These are phyloP conservation scores for Syritta pipiens DNA, from an alignment of 2,888 invertebrate genomes.

Conservation along the genomic window DNA sequence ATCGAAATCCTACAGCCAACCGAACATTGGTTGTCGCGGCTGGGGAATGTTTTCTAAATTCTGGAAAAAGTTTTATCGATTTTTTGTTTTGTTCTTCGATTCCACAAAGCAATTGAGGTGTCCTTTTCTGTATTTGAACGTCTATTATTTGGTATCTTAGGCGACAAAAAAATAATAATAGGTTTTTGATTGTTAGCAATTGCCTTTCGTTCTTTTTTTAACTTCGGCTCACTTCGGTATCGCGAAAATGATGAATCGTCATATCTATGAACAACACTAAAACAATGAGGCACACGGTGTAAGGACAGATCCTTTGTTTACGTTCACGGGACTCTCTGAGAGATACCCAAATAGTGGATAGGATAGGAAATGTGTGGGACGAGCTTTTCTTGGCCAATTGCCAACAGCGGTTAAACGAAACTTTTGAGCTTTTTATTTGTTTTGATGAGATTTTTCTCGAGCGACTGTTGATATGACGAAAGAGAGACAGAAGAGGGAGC, in stretches of 20 bases:
- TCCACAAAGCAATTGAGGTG: neutral
- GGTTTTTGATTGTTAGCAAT: conserved; percentile 15
- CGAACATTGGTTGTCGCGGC: neutral
- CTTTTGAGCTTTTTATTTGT: conserved; percentile 33
- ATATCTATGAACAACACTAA: conserved; percentile 13
- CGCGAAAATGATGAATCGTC: neutral
- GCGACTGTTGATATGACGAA: neutral
- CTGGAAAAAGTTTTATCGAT: conserved; percentile 35
- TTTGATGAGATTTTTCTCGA: conserved; percentile 14
- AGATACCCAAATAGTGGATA: conserved; percentile 27
- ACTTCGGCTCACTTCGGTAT: neutral
- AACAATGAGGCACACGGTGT: conserved; percentile 25
- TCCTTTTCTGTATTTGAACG: neutral
- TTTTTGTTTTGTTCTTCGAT: conserved; percentile 26
- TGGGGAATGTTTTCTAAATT: conserved; percentile 20
- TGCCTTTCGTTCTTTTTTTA: conserved; percentile 2
- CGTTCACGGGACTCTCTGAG: conserved; percentile 45
- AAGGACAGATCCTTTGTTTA: conserved; percentile 58
- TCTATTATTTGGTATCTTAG: conserved; percentile 11
- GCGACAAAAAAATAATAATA: neutral
- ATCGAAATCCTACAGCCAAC: conserved; percentile 28
- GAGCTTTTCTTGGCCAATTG: conserved; percentile 53
- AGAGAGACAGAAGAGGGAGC: neutral
- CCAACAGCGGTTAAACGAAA: conserved; percentile 21
- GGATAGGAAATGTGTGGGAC: conserved; percentile 16